These are phyloP conservation scores for Porites lobata DNA, from an alignment of 92 coral and sea anemone genomes.

Conservation along the genomic window DNA sequence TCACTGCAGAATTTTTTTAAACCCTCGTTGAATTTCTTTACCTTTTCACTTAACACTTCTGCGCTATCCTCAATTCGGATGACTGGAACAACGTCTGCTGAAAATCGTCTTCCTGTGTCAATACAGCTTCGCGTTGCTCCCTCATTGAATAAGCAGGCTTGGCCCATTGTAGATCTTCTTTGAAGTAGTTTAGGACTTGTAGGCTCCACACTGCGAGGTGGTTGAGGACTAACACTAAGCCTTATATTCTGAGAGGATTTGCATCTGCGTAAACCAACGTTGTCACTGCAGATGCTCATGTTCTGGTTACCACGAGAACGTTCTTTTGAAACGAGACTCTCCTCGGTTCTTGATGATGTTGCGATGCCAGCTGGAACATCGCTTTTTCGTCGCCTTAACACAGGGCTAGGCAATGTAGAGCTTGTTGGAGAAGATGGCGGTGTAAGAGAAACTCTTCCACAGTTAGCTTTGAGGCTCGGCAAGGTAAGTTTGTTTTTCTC, in stretches of 20 bases:
- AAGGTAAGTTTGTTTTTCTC: constrained; percentile 35
- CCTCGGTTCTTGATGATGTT: background rate
- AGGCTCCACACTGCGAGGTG: constrained; percentile 8
- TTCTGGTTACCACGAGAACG: background rate
- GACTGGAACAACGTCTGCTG: constrained; percentile 36
- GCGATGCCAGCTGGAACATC: background rate
- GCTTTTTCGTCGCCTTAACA: constrained; percentile 13
- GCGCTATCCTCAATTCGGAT: constrained; percentile 34
- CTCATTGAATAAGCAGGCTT: background rate
- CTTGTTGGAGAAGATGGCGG: constrained; percentile 27
- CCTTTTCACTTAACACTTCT: constrained; percentile 20
- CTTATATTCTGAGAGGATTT: constrained; percentile 38
- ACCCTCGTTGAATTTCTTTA: constrained; percentile 43
- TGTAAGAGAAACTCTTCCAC: background rate
- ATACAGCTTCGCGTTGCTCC: background rate
- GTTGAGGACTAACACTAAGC: background rate
- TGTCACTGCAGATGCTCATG: background rate
- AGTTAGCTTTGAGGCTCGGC: constrained; percentile 29
- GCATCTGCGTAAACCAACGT: constrained; percentile 32
- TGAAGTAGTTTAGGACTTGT: constrained; percentile 14
- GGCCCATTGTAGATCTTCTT: constrained; percentile 37
- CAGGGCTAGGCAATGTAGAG: constrained; percentile 31
- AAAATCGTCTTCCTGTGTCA: constrained; percentile 10
- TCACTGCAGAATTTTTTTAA: constrained; percentile 22
- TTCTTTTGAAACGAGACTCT: background rate